These are phyloP conservation scores for Salvelinus alpinus DNA, from an alignment of 2,113 vertebrate species.

Conservation along the genomic window DNA sequence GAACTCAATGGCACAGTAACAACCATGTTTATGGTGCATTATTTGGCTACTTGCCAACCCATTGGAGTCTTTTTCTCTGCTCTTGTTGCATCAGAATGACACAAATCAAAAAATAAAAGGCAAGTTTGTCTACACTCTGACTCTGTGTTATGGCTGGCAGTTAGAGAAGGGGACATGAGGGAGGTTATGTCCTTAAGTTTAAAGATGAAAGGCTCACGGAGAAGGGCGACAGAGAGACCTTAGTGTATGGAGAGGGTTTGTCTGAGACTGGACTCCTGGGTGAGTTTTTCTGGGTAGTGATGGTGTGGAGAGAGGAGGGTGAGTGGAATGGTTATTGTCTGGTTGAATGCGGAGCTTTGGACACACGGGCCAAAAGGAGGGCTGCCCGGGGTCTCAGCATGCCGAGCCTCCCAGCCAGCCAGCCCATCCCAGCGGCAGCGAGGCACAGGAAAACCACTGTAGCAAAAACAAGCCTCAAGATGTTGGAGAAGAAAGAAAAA, in stretches of 20 bases:
- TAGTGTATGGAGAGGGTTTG: conserved; percentile 3
- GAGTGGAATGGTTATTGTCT: not conserved
- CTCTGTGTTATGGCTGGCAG: conserved; percentile 28
- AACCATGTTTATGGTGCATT: conserved; percentile 18
- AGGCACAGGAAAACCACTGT: conserved; percentile 52
- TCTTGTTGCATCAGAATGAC: conserved; percentile 65
- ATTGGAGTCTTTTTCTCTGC: conserved; percentile 56
- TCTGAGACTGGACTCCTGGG: conserved; percentile 14
- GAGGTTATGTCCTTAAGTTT: conserved; percentile 20
- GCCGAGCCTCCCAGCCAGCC: not conserved
- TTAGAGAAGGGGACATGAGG: conserved; percentile 22
- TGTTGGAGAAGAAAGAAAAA: conserved; percentile 43
- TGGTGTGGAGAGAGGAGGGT: not conserved
- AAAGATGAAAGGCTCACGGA: conserved; percentile 20
- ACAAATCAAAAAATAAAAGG: conserved; percentile 54
- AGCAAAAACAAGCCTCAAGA: conserved; percentile 62
- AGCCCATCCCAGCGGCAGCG: not conserved
- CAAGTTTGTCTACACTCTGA: conserved; percentile 33
- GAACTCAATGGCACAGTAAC: too few relatives aligned
- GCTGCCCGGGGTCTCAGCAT: not conserved
- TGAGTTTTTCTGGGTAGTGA: conserved; percentile 25
- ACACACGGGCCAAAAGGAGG: conserved; percentile 20
- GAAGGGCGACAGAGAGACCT: not conserved
- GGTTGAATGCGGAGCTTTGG: not conserved
- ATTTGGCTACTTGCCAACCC: conserved; percentile 32